Evolutionary conservation across 2,888 invertebrate genomes (phyloP), one percentile per base, ranked within the genome.

Genomic region (Uropetala carovei): DNA sequence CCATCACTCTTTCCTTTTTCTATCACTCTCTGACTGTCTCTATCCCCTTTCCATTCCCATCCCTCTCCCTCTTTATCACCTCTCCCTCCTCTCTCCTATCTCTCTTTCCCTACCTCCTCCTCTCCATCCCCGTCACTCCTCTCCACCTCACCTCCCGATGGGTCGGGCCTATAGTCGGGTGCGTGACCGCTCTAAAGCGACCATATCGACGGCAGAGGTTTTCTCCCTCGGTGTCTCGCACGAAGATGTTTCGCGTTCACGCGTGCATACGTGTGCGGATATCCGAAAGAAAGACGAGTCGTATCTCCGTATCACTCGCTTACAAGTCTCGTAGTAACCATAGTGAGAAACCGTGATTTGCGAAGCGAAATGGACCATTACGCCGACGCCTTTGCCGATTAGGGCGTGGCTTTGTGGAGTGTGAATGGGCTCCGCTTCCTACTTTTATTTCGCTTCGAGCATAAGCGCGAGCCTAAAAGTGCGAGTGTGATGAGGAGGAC

Each of bases 391-490:
- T 83, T n/a, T 11, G 43, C 83, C 14, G 56, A 43, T n/a, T 43
- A 83, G 83, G 83, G 83, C 83, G 83, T 83, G 83, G 83, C 56
- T 83, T 83, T 83, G 56, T 83, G 13, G 85, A 57, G 85, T 85
- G 85, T 85, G 85, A 85, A 85, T 85, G 85, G 85, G 85, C 58
- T 18, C 85, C 58, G 75, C 75, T 75, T 75, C 22, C 75, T 75
- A 75, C 75, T 75, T 75, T 75, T 75, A 75, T 75, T 75, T 75
- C 75, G 75, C 75, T 75, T 22, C 22, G 75, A 75, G 0, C 68
- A 68, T 68, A 22, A 68, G 75, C 75, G 75, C 75, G 75, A 27
- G 22, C 75, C 75, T 27, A 75, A 75, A 75, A 75, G 75, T 75
- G 75, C 16, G 75, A 75, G 75, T 75, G 75, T 13, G 75, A 75